phyloP scores from a whole-genome alignment of 2,113 vertebrate species.

The Ptyas mucosa region DNA sequence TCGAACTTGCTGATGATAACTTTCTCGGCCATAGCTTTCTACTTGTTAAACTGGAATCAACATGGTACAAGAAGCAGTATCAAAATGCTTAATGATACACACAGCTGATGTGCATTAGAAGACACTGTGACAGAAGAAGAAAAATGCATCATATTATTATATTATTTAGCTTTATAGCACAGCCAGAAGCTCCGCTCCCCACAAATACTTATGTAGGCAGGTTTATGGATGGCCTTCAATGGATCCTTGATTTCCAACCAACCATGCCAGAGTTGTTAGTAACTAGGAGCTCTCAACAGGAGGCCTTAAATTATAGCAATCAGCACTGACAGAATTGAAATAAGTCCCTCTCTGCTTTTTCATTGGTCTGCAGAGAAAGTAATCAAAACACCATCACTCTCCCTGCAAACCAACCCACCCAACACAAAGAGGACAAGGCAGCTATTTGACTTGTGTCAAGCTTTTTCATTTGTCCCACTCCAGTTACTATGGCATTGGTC shows the following conservation, averaged over 20 bases:
- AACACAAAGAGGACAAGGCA: neutral
- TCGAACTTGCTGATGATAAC: neutral
- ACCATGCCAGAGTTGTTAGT: neutral
- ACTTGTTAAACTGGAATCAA: neutral
- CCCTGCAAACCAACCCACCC: neutral
- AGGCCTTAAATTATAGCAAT: constrained; percentile 1
- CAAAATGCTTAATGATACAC: neutral
- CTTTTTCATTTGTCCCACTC: constrained; percentile 40
- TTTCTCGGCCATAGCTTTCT: neutral
- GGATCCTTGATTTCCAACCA: neutral
- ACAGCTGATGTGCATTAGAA: neutral
- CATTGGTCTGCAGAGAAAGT: neutral
- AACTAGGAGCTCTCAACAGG: neutral
- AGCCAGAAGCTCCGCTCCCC: neutral
- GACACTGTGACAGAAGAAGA: neutral
- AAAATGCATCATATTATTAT: neutral
- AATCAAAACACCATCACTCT: neutral
- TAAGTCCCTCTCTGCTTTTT: neutral
- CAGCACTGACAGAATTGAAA: neutral
- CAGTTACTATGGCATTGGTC: neutral
- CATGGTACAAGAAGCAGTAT: neutral
- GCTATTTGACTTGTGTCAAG: constrained; percentile 26
- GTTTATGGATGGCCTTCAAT: neutral
- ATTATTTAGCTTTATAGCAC: neutral
- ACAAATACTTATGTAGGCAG: neutral